Evolutionary conservation across 37 sponge, comb jelly and placozoan genomes (phyloP), one percentile per base, ranked within the genome.

Genomic region (Cliona cf. orientalis): DNA sequence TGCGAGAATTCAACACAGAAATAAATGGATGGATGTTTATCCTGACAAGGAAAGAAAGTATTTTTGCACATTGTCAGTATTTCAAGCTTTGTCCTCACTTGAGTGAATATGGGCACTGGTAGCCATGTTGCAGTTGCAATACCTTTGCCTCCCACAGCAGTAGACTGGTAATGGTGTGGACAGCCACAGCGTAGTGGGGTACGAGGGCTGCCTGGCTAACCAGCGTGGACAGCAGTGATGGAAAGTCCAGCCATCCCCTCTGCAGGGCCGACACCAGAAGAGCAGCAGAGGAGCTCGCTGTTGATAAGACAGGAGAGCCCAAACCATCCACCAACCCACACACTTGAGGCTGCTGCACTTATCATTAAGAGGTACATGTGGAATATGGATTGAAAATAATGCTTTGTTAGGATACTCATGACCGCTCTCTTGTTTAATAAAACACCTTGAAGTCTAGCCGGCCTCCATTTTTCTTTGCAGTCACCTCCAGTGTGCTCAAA

Each of bases 1-100:
- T 74, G 0, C 74, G 74, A 44, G 64, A 28, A 2, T 63, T 64
- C 22, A 74, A 40, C 38, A 82, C 46, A 3, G 65, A 82, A 37
- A 82, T 73, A n/a, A 82, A 82, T 6, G 83, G 83, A 35, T 82
- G 83, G 14, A 72, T 55, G 26, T 63, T 73, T 36, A 43, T 46
- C 74, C 83, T 82, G 60, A 2, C 7, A 21, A 2, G 14, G 37
- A 34, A 22, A 32, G 33, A 3, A 22, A 36, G 14, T 14, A 21
- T 25, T 0, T 14, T 33, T 9, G 22, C 39, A 17, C 4, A 14
- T 69, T 49, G 9, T 9, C 35, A 7, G 4, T 34, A 62, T 41
- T 2, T 9, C 35, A 74, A 31, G 14, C 4, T 21, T 22, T 23
- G 57, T 5, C 3, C 53, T 14, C 33, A 80, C 83, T 74, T 72